Base-by-base conservation (phyloP, 1,140 invertebrate genomes). In the Ladona fulva region DNA sequence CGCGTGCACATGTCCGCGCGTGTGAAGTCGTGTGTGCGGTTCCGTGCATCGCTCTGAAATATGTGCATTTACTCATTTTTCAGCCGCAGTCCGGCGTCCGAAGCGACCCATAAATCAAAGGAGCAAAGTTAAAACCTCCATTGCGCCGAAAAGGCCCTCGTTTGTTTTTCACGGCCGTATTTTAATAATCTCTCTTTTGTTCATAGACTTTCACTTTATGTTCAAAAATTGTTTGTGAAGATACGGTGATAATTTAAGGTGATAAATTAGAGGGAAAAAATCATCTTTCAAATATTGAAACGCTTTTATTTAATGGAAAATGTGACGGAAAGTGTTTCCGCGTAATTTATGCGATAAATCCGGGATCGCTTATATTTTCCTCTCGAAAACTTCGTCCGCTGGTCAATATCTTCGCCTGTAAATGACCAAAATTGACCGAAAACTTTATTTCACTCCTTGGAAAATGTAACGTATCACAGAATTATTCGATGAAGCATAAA, bases 181-280 rank as follows among this genome's bases (percentile, higher is more conserved):
- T 66, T 66, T 66, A 66, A 66, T 66, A 66, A 66, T 22, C 52
- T 66, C n/a, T 66, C n/a, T 66, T 16, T 66, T 22, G 52, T 66
- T 66, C 52, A 66, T 66, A 66, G 52, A 66, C 52, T 66, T 66
- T 66, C 52, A 66, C 52, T 66, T 66, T 66, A 66, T 66, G n/a
- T 22, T 66, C n/a, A 19, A 22, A 66, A 66, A 66, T 66, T 66
- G 52, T 66, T 66, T 66, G 52, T 22, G 52, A 66, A 66, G 52
- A 66, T 66, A 22, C n/a, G 52, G n/a, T 66, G 52, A 66, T 66
- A 12, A 66, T 66, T 66, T 22, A 22, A 66, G 52, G 52, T 66
- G 52, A 66, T 22, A 66, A 66, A 66, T 19, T 66, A 66, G n/a
- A 66, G n/a, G 29, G 29, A 19, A 66, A 16, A 22, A 19, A 6